Evolutionary conservation across 2,113 vertebrate species (phyloP), one percentile per base, ranked within the genome.

Genomic region (Speoplatyrhinus poulsoni): DNA sequence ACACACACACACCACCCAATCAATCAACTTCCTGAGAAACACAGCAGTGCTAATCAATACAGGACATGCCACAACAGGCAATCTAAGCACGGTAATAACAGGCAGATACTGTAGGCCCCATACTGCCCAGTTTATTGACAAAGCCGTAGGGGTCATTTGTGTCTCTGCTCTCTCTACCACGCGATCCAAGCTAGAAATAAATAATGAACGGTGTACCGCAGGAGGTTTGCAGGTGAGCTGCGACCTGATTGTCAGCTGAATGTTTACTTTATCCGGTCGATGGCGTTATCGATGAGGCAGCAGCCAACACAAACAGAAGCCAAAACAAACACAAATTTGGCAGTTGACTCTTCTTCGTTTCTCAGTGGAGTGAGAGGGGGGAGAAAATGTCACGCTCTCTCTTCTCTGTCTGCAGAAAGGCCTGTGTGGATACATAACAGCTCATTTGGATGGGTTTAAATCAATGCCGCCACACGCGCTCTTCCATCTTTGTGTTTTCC

Each of bases 41-140:
- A 41, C 36, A 41, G 36, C 36, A 41, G 36, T 5, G 36, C 36
- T 41, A 41, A 41, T 8, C 36, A 41, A 41, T 5, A 41, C 36
- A 41, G 36, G 36, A 60, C 62, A 52, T 50, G 26, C 26, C 26
- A 26, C 26, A 26, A 26, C 26, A 26, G 2, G 26, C 26, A 26
- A 26, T 26, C 1, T 26, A 26, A 26, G 26, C 26, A 26, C 26
- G 26, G 26, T 26, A 26, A 26, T 26, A 26, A 26, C 26, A 26
- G 26, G 62, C 56, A 54, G 67, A 77, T 72, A 77, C 63, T 70
- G 49, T 46, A 47, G 36, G 55, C 67, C 63, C 48, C 17, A 26
- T 62, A 68, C 47, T 56, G 67, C 66, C 72, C 75, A 82, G 84
- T 88, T 75, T 82, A 84, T 85, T 65, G 41, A 58, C 76, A 82